Evolutionary conservation across 2,888 invertebrate genomes (phyloP), one percentile per base, ranked within the genome.

Genomic region (Andrena trimmerana): DNA sequence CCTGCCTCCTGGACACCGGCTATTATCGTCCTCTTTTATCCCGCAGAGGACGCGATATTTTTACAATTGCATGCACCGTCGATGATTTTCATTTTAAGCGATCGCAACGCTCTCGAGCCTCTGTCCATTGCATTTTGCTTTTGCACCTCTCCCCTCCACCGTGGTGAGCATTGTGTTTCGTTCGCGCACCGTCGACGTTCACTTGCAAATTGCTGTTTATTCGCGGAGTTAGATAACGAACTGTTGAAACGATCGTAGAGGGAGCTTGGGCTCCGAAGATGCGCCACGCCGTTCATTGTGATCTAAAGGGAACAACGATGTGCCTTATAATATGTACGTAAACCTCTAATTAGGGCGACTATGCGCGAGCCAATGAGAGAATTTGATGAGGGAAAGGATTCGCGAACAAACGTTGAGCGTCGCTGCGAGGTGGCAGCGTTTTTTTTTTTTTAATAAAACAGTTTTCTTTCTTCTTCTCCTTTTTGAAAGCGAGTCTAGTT

Each of bases 261-360:
- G 42, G 31, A 69, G 52, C 50, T 60, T 13, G 24, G 54, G 20
- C 57, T 65, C 36, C 6, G 54, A 62, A 10, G 29, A 2, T 31
- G 3, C 20, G n/a, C 24, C 50, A 54, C 59, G 16, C 54, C 54
- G 50, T 72, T 59, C 36, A 59, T 84, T 86, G 59, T 66, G 77
- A 83, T 84, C 57, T 20, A 68, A 66, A 68, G 66, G 42, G 67
- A 80, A 71, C 59, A 80, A 73, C 78, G 82, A 88, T 81, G 88
- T 88, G 88, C 88, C 88, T 88, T 88, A 88, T 73, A 16, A 42
- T 57, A 27, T 57, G 69, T 79, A 81, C 79, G 67, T 76, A 85
- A 76, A 81, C 65, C 60, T 83, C 54, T 83, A 79, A 70, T 83
- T 69, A 72, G 60, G 69, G 77, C 42, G 48, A 74, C 57, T 57